Conservation (phyloP, 2,797 vertebrate genomes). For the Heterohyrax brucei region DNA sequence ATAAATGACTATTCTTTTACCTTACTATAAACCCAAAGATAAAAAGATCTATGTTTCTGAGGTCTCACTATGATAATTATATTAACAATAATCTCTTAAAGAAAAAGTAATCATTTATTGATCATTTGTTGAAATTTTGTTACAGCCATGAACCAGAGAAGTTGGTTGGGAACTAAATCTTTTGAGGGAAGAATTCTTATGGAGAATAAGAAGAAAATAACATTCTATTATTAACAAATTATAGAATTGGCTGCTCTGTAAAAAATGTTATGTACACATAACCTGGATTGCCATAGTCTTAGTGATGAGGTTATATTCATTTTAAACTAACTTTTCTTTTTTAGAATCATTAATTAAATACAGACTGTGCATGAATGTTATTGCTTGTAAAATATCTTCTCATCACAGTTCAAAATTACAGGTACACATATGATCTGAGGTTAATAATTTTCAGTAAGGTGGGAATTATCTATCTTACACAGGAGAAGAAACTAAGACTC, state of each 20-base stretch:
- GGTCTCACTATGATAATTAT: conserved; percentile 37
- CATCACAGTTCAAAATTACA: background rate
- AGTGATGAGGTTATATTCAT: background rate
- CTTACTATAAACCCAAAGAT: background rate
- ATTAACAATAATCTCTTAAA: conserved; percentile 40
- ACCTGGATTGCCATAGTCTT: background rate
- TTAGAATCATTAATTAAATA: background rate
- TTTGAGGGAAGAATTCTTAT: background rate
- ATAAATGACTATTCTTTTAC: conserved; percentile 44
- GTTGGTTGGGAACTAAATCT: background rate
- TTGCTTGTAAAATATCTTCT: conserved; percentile 32
- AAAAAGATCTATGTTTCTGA: background rate
- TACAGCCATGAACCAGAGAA: background rate
- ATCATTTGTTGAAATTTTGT: background rate
- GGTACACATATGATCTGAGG: background rate
- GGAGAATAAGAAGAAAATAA: background rate
- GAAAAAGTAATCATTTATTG: background rate
- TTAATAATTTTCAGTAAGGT: conserved; percentile 28
- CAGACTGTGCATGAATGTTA: background rate
- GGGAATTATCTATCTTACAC: background rate
- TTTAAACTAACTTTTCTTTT: background rate
- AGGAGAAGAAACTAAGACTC: background rate
- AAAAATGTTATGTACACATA: background rate
- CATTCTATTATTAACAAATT: background rate
- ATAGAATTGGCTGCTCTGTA: background rate